Base-by-base conservation (phyloP, 2,888 invertebrate genomes). In the Troglohyphantes excavatus region DNA sequence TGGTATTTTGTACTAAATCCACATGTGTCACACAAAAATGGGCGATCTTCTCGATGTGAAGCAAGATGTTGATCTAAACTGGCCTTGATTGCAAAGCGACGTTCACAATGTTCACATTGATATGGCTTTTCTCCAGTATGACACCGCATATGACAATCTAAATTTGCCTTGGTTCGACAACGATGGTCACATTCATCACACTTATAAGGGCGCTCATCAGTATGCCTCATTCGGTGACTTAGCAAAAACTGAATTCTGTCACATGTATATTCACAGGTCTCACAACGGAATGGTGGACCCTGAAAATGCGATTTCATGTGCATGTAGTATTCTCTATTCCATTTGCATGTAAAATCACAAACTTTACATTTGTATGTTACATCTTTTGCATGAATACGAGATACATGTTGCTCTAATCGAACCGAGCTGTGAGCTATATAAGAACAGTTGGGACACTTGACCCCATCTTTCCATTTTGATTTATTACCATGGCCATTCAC, bases 1-100 rank as follows among this genome's bases (percentile, higher is more conserved):
- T 95, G 94, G 92, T 95, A 95, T 92, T 95, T 95, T 53, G 96
- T 95, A 90, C 95, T 94, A 93, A 96, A 96, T 9, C 95, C 95
- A 93, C 96, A 96, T n/a, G 94, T 94, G 91, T 95, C 95, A 92
- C 96, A 96, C 0, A 95, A 93, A 91, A 95, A 94, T n/a, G 94
- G 95, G 91, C 95, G 94, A 87, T 94, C 94, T 68, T 94, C 93
- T 63, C 94, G 94, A 92, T 95, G 95, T 0, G 94, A 94, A 63
- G 94, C 94, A 92, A 94, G 93, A 92, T 95, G 95, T 84, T 95
- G 95, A 91, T 95, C 95, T 86, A 95, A 93, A 27, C 95, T 95
- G 86, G 94, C 94, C 92, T 95, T 95, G 87, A 95, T 95, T 39
- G 95, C 94, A 93, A 95, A 96, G 0, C 94, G 93, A 76, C 95